These are phyloP conservation scores for Tillus elongatus DNA, from an alignment of 2,888 invertebrate species.

Conservation along the genomic window DNA sequence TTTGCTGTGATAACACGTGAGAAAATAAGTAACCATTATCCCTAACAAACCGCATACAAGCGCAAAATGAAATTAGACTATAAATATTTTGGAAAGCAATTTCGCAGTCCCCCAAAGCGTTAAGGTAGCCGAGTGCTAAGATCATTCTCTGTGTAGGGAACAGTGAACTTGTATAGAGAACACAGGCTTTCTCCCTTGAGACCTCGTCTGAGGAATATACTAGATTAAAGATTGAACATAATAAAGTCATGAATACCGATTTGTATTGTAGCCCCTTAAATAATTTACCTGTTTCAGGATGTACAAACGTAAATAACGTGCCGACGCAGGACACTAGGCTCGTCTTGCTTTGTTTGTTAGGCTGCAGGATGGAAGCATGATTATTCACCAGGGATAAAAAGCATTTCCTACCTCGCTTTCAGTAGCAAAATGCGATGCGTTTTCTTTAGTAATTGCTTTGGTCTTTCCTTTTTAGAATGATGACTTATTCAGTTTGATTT, in stretches of 20 bases:
- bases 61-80: conserved; percentile 3
- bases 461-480: too few relatives aligned
- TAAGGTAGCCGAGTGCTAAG: conserved; percentile 4
- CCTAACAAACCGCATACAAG: neutral
- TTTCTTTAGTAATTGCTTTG: too few relatives aligned
- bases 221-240: neutral
- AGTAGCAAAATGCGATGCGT: too few relatives aligned
- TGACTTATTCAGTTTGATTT: too few relatives aligned
- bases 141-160: neutral
- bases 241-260: conserved; percentile 2
- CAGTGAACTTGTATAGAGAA: neutral
- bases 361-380: too few relatives aligned
- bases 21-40: neutral
- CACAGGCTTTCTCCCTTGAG: neutral
- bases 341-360: too few relatives aligned
- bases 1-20: too few relatives aligned
- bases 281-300: too few relatives aligned
- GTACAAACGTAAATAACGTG: too few relatives aligned
- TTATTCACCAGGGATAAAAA: too few relatives aligned
- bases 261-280: neutral
- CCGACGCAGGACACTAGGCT: too few relatives aligned
- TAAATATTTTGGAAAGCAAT: conserved; percentile 3
- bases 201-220: neutral
- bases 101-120: conserved; percentile 1
- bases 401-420: too few relatives aligned